Conservation (phyloP, 2,797 vertebrate species). For the Sphenopsis melanotis region DNA sequence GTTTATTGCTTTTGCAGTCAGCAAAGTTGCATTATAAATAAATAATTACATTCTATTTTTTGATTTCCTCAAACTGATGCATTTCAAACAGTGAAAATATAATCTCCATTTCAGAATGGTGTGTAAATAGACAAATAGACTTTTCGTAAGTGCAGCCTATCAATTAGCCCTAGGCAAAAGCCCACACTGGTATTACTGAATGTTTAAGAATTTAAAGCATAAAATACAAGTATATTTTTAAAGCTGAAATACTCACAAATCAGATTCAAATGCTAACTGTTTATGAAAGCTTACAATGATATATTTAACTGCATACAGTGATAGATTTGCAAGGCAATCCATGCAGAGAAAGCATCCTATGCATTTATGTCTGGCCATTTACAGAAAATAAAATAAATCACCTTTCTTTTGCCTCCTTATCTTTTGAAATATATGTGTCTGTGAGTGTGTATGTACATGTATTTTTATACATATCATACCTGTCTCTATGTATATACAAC, state of each 20-base stretch:
- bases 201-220: neutral
- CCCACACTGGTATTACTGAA: neutral
- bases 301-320: neutral
- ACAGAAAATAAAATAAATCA: neutral
- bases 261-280: neutral
- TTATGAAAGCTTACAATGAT: neutral
- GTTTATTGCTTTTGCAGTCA: neutral
- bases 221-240: neutral
- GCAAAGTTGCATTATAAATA: constrained; percentile 23
- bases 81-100: neutral
- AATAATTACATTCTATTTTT: neutral
- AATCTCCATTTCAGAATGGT: neutral
- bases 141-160: neutral
- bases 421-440: neutral
- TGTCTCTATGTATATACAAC: neutral
- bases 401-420: neutral
- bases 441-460: neutral
- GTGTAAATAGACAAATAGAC: neutral
- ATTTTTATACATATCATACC: neutral
- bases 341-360: neutral
- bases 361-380: neutral
- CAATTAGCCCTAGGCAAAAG: neutral
- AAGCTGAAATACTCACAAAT: constrained; percentile 2
- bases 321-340: neutral
- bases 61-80: neutral